phyloP scores from a whole-genome alignment of 2,888 invertebrate species.

The Hemistola chrysoprasaria region DNA sequence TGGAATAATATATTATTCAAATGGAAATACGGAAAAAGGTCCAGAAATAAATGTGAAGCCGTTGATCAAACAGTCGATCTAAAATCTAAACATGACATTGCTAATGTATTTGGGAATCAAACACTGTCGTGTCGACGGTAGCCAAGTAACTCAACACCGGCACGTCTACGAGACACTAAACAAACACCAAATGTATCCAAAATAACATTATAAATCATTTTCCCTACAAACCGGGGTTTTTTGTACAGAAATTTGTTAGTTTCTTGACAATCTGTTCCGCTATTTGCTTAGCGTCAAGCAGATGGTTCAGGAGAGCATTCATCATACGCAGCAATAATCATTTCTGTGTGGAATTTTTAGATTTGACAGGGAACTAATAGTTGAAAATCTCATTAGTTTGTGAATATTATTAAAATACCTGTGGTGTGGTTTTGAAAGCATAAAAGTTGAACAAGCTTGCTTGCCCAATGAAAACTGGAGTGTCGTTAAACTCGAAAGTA shows the following conservation, averaged over 20 bases:
- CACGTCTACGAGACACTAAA: constrained; percentile 47
- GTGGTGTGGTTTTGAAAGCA: background rate
- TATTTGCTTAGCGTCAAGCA: constrained; percentile 79
- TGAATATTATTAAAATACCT: constrained; percentile 11
- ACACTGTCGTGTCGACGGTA: constrained; percentile 36
- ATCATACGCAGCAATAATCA: constrained; percentile 65
- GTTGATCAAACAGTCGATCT: constrained; percentile 2
- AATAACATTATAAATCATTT: constrained; percentile 80
- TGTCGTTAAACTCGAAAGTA: too few relatives aligned
- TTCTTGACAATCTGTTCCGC: constrained; percentile 80
- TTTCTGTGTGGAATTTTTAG: constrained; percentile 51
- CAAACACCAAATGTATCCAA: constrained; percentile 75
- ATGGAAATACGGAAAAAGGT: too few relatives aligned
- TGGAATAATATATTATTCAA: too few relatives aligned
- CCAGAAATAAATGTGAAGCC: constrained; percentile 1
- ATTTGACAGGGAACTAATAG: constrained; percentile 54
- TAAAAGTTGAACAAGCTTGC: too few relatives aligned
- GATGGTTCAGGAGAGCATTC: constrained; percentile 60
- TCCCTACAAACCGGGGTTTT: constrained; percentile 53
- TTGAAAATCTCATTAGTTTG: constrained; percentile 42
- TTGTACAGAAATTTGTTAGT: constrained; percentile 73
- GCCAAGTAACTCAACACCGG: constrained; percentile 54
- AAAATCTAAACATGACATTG: constrained; percentile 38
- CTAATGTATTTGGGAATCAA: constrained; percentile 46
- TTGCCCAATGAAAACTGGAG: too few relatives aligned